These are phyloP conservation scores for Bradysia coprophila DNA, from an alignment of 1,140 invertebrate genomes.

Conservation along the genomic window DNA sequence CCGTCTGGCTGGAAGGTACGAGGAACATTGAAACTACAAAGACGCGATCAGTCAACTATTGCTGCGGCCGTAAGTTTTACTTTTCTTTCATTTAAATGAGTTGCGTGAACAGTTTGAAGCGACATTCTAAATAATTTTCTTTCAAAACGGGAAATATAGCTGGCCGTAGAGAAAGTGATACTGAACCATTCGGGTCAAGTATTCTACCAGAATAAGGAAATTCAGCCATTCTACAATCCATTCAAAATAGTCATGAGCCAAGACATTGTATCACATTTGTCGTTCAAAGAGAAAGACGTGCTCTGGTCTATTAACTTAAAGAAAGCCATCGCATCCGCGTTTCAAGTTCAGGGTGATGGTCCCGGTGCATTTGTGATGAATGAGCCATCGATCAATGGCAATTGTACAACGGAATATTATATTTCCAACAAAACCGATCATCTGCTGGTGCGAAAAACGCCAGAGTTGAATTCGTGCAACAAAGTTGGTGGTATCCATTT, in stretches of 20 bases:
- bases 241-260: constrained; percentile 17
- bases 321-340: constrained; percentile 36
- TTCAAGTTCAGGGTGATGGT: constrained; percentile 28
- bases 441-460: constrained; percentile 20
- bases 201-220: constrained; percentile 22
- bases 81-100: neutral
- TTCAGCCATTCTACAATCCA: constrained; percentile 22
- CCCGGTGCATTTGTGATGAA: constrained; percentile 26
- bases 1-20: constrained; percentile 21
- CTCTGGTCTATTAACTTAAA: constrained; percentile 49
- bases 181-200: constrained; percentile 22
- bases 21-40: constrained; percentile 19
- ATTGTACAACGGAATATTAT: constrained; percentile 22
- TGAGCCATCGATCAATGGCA: constrained; percentile 25
- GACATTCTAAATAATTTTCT: neutral
- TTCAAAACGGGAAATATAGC: constrained; percentile 6
- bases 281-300: constrained; percentile 27
- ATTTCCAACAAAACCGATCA: constrained; percentile 19
- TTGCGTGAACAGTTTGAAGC: neutral
- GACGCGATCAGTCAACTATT: constrained; percentile 13
- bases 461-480: constrained; percentile 16
- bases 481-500: constrained; percentile 18
- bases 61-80: constrained; percentile 17
- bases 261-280: constrained; percentile 16
- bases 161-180: constrained; percentile 21